Percentiles rank a stretch among this genome's conserved stretches.
These are phyloP conservation scores for Semotilus atromaculatus DNA, from an alignment of 2,797 vertebrate genomes.

Conservation along the genomic window DNA sequence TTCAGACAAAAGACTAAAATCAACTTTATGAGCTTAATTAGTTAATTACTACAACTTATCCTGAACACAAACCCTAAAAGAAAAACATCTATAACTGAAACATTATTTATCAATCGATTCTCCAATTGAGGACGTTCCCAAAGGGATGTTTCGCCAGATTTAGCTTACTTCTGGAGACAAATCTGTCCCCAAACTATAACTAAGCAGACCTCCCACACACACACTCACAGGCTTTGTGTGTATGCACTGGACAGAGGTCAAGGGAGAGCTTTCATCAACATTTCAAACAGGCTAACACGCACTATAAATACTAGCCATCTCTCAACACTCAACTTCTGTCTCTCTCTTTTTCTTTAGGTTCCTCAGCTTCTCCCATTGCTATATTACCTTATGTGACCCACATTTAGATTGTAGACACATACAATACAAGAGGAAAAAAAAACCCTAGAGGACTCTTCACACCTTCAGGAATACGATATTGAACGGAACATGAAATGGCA, in stretches of 20 bases:
- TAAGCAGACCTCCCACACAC: constrained; percentile 5
- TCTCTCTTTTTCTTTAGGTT: background rate
- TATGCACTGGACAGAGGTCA: constrained; percentile 67
- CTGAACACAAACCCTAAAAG: background rate
- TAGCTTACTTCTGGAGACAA: background rate
- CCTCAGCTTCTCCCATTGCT: background rate
- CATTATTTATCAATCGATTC: background rate
- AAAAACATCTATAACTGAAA: background rate
- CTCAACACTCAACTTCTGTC: constrained; percentile 56
- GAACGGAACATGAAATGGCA: background rate
- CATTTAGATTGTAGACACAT: background rate
- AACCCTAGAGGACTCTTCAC: background rate
- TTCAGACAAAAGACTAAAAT: background rate
- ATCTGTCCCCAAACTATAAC: background rate
- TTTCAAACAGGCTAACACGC: constrained; percentile 64
- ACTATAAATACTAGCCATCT: constrained; percentile 73
- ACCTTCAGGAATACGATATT: background rate
- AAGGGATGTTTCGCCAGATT: background rate
- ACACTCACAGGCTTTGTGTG: constrained; percentile 48
- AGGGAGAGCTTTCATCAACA: constrained; percentile 72
- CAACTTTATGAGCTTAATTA: background rate
- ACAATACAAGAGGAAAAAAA: background rate
- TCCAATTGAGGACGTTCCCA: background rate
- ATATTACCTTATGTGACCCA: background rate
- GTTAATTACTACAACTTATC: background rate